Percentiles rank a stretch among this genome's conserved stretches.
phyloP scores from a whole-genome alignment of 2,797 vertebrate genomes.

The Danionella dracula region DNA sequence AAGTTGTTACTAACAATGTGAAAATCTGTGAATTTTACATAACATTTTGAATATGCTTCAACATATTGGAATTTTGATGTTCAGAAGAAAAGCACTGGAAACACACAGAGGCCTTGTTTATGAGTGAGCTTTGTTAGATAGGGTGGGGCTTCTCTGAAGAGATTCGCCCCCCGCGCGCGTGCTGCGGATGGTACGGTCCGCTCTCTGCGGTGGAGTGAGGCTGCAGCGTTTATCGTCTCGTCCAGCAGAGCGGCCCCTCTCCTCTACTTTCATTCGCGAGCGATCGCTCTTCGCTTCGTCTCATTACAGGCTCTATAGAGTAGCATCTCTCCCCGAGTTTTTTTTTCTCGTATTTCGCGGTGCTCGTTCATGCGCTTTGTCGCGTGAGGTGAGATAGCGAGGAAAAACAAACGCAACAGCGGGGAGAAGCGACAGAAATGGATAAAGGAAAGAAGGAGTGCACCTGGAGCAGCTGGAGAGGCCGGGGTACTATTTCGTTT shows the following conservation, averaged over 20 bases:
- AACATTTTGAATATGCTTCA: too few relatives aligned
- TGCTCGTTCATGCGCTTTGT: slow-evolving; percentile 74
- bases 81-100: too few relatives aligned
- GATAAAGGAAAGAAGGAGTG: slow-evolving; percentile 91
- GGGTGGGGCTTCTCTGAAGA: slow-evolving; percentile 35
- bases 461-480: slow-evolving; percentile 95
- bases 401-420: slow-evolving; percentile 48
- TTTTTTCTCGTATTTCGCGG: slow-evolving; percentile 17
- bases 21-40: too few relatives aligned
- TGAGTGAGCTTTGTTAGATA: slow-evolving; percentile 1
- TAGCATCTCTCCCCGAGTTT: not conserved
- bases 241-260: slow-evolving; percentile 44
- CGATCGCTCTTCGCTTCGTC: not conserved
- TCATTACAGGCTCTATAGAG: not conserved
- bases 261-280: not conserved
- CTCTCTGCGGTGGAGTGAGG: slow-evolving; percentile 75
- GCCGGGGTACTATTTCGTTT: slow-evolving; percentile 83
- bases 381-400: slow-evolving; percentile 72
- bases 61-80: too few relatives aligned
- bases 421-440: slow-evolving; percentile 59
- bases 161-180: not conserved
- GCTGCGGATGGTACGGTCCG: slow-evolving; percentile 59
- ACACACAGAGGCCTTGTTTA: not conserved
- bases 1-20: too few relatives aligned
- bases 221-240: slow-evolving; percentile 74